Base-by-base conservation (phyloP, 2,113 vertebrate genomes). In the Amphiprion ocellaris region DNA sequence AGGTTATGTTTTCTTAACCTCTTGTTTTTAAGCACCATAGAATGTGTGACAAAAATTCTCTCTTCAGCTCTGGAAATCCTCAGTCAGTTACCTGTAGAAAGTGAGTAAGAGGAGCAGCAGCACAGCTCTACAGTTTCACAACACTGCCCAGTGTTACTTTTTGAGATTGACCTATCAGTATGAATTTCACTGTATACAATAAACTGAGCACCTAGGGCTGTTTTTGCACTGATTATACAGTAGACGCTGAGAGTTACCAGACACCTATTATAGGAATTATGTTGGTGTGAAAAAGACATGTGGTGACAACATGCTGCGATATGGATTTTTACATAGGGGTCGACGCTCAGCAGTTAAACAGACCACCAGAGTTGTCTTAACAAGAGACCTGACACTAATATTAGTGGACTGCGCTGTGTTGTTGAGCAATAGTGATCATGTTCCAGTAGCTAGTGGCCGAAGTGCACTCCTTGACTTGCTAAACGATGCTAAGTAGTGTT, bases 341-440 rank as follows among this genome's bases (percentile, higher is more conserved):
- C 46, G 69, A 30, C 24, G n/a, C 82, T 76, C 59, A 47, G 53
- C 47, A 2, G 69, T 55, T 59, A 80, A 80, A 74, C 9, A 71
- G 58, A 69, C 59, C 68, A 14, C 44, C 54, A 19, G 39, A 24
- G 79, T 55, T n/a, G 9, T 70, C 73, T 71, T 85, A 88, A 92
- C 82, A 90, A 67, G 73, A 85, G 19, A 78, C 55, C 74, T 92
- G 92, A 93, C 87, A 78, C 85, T 91, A 83, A 89, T 92, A 79
- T 86, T 71, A 90, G 77, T 85, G 85, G 88, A 90, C 85, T 91
- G 91, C 83, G 72, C 39, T 30, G 26, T 71, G 70, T 77, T 87
- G 58, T 68, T 78, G 73, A 83, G 52, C 74, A 55, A 46, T 44
- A 55, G 58, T 69, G 71, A 71, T 88, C 67, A 23, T 69, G 74